Evolutionary conservation across 1,140 invertebrate genomes (phyloP).

Genomic region (Atta cephalotes): DNA sequence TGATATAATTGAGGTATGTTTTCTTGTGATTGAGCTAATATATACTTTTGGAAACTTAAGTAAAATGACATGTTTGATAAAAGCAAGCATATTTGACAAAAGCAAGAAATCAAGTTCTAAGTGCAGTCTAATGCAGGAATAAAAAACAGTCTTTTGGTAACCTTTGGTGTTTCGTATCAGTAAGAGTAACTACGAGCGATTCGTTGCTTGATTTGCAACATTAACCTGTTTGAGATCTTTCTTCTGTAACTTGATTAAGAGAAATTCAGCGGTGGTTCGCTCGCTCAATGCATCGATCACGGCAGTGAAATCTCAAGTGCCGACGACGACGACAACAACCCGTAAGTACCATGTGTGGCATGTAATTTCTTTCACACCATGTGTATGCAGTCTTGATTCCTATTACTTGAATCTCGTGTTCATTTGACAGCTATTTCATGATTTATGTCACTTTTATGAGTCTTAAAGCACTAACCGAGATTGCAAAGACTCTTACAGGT

Average conservation of each 20-base stretch:
- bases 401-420: neutral
- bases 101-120: too few species aligned
- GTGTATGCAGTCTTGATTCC: neutral
- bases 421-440: neutral
- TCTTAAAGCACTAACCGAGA: too few species aligned
- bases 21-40: too few species aligned
- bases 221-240: too few species aligned
- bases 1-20: neutral
- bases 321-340: neutral
- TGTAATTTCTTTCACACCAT: neutral
- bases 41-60: too few species aligned
- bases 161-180: neutral
- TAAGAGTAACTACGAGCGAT: neutral
- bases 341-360: neutral
- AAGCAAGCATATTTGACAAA: too few species aligned
- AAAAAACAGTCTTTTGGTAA: neutral
- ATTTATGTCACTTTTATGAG: neutral
- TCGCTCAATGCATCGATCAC: conserved; percentile 14
- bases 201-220: neutral
- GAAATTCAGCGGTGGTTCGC: neutral
- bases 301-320: neutral
- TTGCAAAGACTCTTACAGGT: too few species aligned
- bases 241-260: neutral
- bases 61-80: too few species aligned
- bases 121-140: too few species aligned